Percentiles rank a stretch among this genome's conserved stretches.
These are phyloP conservation scores for Macaria liturata DNA, from an alignment of 2,888 invertebrate genomes.

Conservation along the genomic window DNA sequence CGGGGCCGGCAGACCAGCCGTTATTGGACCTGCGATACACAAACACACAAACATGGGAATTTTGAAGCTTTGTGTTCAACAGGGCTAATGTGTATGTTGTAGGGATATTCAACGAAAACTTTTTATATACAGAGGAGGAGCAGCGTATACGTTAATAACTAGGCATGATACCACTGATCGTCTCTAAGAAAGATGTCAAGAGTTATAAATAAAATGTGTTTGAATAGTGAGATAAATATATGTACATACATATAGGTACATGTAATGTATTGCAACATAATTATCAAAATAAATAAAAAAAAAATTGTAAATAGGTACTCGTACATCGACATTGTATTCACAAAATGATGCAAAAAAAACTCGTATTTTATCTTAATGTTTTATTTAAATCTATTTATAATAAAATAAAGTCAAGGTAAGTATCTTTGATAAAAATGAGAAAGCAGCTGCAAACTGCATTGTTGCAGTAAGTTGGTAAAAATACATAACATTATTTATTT, in stretches of 20 bases:
- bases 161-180: too few species aligned
- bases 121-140: too few species aligned
- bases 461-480: conserved; percentile 20
- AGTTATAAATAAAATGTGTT: too few species aligned
- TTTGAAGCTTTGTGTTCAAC: too few species aligned
- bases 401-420: not conserved
- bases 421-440: not conserved
- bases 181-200: too few species aligned
- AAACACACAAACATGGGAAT: not conserved
- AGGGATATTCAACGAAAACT: too few species aligned
- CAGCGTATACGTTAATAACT: too few species aligned
- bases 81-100: too few species aligned
- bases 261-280: too few species aligned
- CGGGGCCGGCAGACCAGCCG: conserved; percentile 84
- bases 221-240: not conserved
- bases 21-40: conserved; percentile 76
- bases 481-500: conserved; percentile 24
- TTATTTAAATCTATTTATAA: not conserved
- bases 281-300: too few species aligned
- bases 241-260: not conserved
- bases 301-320: too few species aligned
- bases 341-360: not conserved
- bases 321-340: too few species aligned
- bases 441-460: not conserved
- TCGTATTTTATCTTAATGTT: not conserved